A percentile compares a stretch with the other conserved stretches of the same genome.
Conservation (phyloP, 2,113 vertebrate genomes). For the Hippolais icterina region DNA sequence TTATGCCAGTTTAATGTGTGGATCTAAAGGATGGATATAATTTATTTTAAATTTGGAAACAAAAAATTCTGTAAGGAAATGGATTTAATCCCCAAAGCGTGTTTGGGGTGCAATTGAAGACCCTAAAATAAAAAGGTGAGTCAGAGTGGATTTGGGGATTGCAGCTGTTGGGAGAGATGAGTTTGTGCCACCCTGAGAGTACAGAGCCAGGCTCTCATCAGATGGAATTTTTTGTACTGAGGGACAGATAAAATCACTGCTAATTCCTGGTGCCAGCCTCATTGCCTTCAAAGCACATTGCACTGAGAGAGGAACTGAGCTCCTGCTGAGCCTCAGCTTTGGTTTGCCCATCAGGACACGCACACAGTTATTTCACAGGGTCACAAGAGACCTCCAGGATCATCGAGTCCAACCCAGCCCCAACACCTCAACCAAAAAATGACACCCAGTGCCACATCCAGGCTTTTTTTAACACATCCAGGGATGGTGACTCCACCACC, state of each 20-base stretch:
- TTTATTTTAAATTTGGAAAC: background rate
- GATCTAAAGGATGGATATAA: background rate
- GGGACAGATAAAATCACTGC: background rate
- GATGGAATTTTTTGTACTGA: background rate
- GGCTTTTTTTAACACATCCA: background rate
- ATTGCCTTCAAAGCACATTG: background rate
- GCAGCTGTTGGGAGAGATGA: background rate
- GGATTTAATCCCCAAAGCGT: background rate
- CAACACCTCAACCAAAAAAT: background rate
- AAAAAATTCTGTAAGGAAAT: background rate
- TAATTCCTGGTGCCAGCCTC: background rate
- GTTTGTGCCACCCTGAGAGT: background rate
- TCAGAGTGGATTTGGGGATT: background rate
- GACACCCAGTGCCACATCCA: background rate
- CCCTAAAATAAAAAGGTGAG: background rate
- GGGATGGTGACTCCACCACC: background rate
- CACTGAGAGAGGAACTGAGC: background rate
- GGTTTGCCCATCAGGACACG: background rate
- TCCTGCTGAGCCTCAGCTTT: background rate
- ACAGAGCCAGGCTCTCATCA: background rate
- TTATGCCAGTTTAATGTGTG: fast-evolving
- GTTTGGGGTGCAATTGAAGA: background rate
- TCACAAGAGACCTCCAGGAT: background rate
- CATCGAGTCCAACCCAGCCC: background rate
- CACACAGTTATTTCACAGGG: background rate